phyloP scores from a whole-genome alignment of 2,888 invertebrate species.

The Diploptera punctata region DNA sequence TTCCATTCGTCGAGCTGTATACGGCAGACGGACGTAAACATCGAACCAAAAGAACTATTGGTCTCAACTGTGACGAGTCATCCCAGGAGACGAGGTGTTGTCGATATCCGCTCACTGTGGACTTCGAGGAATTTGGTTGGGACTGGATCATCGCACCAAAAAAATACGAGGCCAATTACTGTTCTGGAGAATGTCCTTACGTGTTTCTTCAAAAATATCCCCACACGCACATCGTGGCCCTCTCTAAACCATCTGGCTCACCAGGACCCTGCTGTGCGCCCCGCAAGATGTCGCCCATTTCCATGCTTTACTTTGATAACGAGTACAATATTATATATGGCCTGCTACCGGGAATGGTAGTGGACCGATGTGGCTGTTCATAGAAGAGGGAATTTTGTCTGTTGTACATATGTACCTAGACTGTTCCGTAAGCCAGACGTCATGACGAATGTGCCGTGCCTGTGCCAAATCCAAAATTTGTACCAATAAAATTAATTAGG shows the following conservation, averaged over 20 bases:
- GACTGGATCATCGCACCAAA: slow-evolving; percentile 98
- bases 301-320: slow-evolving; percentile 91
- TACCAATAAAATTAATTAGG: no score
- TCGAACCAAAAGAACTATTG: slow-evolving; percentile 77
- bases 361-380: slow-evolving; percentile 91
- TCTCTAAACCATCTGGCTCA: slow-evolving; percentile 76
- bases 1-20: slow-evolving; percentile 66
- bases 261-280: slow-evolving; percentile 94
- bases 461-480: neutral
- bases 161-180: slow-evolving; percentile 94
- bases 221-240: slow-evolving; percentile 86
- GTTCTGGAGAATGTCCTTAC: slow-evolving; percentile 92
- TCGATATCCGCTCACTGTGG: slow-evolving; percentile 90
- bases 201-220: slow-evolving; percentile 86
- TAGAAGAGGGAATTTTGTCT: slow-evolving; percentile 21
- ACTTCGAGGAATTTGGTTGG: slow-evolving; percentile 96
- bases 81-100: slow-evolving; percentile 88
- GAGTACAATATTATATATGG: slow-evolving; percentile 87
- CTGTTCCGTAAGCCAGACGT: neutral
- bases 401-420: no score
- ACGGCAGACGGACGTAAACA: slow-evolving; percentile 63
- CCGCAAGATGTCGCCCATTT: slow-evolving; percentile 83
- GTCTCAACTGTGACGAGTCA: slow-evolving; percentile 83
- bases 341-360: slow-evolving; percentile 92
- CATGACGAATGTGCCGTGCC: no score